Base-by-base conservation (phyloP, 2,888 invertebrate genomes). In the Chymomyza procnemis region DNA sequence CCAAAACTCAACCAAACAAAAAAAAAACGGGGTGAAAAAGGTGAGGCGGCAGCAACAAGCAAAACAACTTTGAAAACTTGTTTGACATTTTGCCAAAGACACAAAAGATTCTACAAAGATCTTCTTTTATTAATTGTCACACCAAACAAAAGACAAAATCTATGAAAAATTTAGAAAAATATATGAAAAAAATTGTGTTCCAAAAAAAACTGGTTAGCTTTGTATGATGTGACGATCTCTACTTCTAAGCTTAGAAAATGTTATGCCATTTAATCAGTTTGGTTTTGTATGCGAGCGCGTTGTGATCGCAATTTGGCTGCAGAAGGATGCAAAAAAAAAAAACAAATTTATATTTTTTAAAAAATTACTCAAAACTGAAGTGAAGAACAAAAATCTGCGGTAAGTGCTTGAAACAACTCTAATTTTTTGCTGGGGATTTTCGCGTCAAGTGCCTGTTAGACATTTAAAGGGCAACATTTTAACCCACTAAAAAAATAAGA, bases 1-100 rank as follows among this genome's bases (percentile, higher is more conserved):
- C 18, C 58, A 56, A 57, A n/a, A n/a, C n/a, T n/a, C n/a, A n/a
- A 57, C 64, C 65, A 75, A 69, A 73, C 76, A 79, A 75, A 79
- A 79, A 81, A 26, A 67, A 73, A 78, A 79, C 74, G 79, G 81
- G 80, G 80, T 80, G 78, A 72, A 75, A 26, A 79, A 86, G 84
- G 84, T 84, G 85, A 84, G 81, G 76, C 58, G 76, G 63, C 78
- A 69, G 70, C 79, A 46, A 56, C 41, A 56, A 21, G n/a, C 14
- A 2, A 21, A 41, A 41, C 18, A 52, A 19, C 30, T 52, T 59
- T 9, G 21, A 59, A 62, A 68, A 64, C 68, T 61, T 12, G 68
- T 68, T 68, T 64, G 26, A 5, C 19, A 47, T 57, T 68, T 61
- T 46, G 46, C 30, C 26, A 22, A 56, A 30, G 30, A n/a, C 50